Conservation (phyloP, 2,113 vertebrate species). For the Neodontobutis hainanensis region DNA sequence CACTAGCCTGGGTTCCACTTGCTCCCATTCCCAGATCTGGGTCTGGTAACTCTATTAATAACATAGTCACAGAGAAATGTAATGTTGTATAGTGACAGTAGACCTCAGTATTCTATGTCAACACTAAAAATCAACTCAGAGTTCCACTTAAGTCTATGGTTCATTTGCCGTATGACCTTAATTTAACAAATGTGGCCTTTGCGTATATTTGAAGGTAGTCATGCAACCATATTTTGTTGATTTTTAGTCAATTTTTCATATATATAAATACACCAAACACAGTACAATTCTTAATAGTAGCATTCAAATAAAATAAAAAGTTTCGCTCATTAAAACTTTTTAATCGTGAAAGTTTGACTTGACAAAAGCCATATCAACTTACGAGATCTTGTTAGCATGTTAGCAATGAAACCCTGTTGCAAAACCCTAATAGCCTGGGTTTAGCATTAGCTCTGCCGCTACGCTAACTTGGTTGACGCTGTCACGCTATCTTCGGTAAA, state of each 20-base stretch:
- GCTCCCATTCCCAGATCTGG: slow-evolving; percentile 80
- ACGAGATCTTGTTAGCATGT: slow-evolving; percentile 18
- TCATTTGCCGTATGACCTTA: no score
- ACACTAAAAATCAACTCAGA: slow-evolving; percentile 26
- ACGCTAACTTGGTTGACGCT: slow-evolving; percentile 59
- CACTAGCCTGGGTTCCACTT: slow-evolving; percentile 78
- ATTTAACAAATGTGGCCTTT: background rate
- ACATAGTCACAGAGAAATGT: slow-evolving; percentile 30
- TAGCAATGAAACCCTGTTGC: slow-evolving; percentile 28
- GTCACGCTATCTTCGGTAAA: slow-evolving; percentile 69
- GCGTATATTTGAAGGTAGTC: background rate
- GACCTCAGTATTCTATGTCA: slow-evolving; percentile 17
- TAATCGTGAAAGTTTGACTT: background rate
- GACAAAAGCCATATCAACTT: background rate
- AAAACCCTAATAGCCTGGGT: slow-evolving; percentile 26
- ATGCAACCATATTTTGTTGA: background rate
- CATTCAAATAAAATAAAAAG: background rate
- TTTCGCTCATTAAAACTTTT: no score
- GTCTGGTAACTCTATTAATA: slow-evolving; percentile 87
- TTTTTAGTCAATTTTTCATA: no score
- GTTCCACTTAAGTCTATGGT: background rate
- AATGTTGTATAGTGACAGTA: slow-evolving; percentile 38
- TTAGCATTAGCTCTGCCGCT: slow-evolving; percentile 46
- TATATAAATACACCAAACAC: no score
- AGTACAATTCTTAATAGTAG: background rate